Evolutionary conservation across 37 sponge, comb jelly and placozoan genomes (phyloP).

Genomic region (Ianthella basta): DNA sequence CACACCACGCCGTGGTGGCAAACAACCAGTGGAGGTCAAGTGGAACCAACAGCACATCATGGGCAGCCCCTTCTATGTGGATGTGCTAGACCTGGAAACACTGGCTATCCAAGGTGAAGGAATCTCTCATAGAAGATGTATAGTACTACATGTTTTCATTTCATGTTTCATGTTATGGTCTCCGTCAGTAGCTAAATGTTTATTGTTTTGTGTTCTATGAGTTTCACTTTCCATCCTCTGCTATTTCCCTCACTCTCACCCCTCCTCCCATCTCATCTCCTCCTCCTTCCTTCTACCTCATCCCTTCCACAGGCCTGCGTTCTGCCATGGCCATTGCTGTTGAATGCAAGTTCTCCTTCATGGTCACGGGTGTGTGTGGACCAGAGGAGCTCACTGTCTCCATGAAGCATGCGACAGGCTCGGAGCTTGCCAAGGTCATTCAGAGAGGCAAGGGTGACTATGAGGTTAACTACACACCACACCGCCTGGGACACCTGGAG

Average conservation of each 20-base stretch:
- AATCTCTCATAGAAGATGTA: too few relatives aligned
- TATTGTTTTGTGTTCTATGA: too few relatives aligned
- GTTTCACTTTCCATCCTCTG: too few relatives aligned
- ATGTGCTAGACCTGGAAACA: slow-evolving; percentile 28
- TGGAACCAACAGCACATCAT: slow-evolving; percentile 26
- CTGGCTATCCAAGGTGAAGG: slow-evolving; percentile 8
- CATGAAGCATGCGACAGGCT: neutral
- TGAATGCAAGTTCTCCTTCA: neutral
- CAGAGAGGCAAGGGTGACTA: slow-evolving; percentile 23
- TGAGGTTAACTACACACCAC: slow-evolving; percentile 21
- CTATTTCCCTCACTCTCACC: too few relatives aligned
- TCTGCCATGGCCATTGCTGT: slow-evolving; percentile 13
- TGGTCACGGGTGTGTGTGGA: slow-evolving; percentile 10
- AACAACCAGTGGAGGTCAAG: neutral
- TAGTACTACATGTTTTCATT: too few relatives aligned
- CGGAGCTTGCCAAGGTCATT: slow-evolving; percentile 16
- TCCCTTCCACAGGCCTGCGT: neutral
- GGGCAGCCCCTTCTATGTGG: slow-evolving; percentile 23
- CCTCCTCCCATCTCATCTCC: too few relatives aligned
- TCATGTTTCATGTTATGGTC: too few relatives aligned
- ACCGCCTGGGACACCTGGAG: slow-evolving; percentile 3
- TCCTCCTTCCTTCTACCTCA: too few relatives aligned
- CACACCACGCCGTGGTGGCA: slow-evolving; percentile 26
- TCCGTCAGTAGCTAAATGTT: too few relatives aligned
- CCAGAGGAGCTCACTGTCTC: neutral